A percentile compares a stretch with the other conserved stretches of the same genome.
Conservation (phyloP, 2,888 invertebrate species). For the Salticus scenicus region DNA sequence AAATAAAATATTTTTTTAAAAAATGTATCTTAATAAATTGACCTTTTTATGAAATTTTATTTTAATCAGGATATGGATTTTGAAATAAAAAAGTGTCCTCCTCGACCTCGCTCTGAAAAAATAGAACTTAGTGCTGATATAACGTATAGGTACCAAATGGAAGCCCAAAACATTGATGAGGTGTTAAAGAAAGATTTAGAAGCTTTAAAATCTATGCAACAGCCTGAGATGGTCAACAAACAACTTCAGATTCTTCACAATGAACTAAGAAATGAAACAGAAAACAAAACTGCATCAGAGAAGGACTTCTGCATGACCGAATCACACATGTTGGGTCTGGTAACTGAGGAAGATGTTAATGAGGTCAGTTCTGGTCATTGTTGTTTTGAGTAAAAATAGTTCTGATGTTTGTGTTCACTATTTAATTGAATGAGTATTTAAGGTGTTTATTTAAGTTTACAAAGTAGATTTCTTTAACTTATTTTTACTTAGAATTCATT, state of each 20-base stretch:
- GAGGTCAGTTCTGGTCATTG: constrained; percentile 35
- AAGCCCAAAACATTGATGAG: constrained; percentile 46
- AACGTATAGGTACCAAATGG: constrained; percentile 53
- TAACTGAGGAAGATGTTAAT: constrained; percentile 48
- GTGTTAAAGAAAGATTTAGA: constrained; percentile 59
- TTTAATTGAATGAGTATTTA: too few relatives aligned
- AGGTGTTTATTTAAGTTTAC: too few relatives aligned
- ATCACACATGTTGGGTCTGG: constrained; percentile 41
- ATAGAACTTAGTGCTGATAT: constrained; percentile 45
- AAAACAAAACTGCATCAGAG: constrained; percentile 14
- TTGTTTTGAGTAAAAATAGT: background rate
- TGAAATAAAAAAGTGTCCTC: constrained; percentile 25
- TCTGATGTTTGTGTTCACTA: too few relatives aligned
- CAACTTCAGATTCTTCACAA: constrained; percentile 52
- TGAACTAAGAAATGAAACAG: constrained; percentile 39
- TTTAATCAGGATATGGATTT: constrained; percentile 56
- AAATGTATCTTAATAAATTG: too few relatives aligned
- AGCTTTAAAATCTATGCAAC: constrained; percentile 47
- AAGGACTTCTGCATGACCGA: constrained; percentile 33
- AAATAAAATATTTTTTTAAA: too few relatives aligned
- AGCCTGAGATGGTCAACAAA: constrained; percentile 61
- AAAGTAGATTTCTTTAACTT: too few relatives aligned
- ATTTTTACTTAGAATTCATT: too few relatives aligned
- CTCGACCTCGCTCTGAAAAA: constrained; percentile 31
- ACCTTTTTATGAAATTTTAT: too few relatives aligned